Evolutionary conservation across 2,113 vertebrate species (phyloP).

Genomic region (Gymnocephalus cernua): DNA sequence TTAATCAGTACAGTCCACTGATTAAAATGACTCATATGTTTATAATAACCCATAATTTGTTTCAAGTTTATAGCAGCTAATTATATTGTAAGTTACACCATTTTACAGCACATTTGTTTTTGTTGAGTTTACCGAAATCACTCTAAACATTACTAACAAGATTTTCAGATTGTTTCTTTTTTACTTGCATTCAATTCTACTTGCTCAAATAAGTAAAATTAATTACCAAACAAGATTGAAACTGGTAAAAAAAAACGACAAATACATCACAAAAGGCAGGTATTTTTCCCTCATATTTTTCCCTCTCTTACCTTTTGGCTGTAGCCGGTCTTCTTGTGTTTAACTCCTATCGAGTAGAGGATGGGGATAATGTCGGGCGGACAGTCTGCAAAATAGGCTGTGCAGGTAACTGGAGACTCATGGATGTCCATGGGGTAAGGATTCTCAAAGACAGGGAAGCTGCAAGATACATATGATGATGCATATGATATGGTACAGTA

Average conservation of each 20-base stretch:
- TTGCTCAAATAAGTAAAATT: background rate
- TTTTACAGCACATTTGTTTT: background rate
- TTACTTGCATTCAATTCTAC: background rate
- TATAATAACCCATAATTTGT: conserved; percentile 2
- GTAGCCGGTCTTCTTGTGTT: conserved; percentile 98
- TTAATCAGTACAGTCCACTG: too few species aligned
- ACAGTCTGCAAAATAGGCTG: conserved; percentile 97
- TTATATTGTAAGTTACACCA: background rate
- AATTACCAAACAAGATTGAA: background rate
- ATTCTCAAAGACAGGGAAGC: conserved; percentile 99
- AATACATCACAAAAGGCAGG: background rate
- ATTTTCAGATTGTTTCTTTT: background rate
- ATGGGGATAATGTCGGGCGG: conserved; percentile 96
- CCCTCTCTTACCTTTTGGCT: conserved; percentile 92
- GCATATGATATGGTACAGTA: background rate
- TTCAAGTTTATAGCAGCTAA: background rate
- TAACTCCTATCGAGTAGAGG: conserved; percentile 96
- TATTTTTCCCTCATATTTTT: background rate
- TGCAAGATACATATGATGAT: conserved; percentile 63
- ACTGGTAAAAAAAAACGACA: background rate
- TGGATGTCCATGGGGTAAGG: conserved; percentile 99
- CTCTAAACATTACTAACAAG: background rate
- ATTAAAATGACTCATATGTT: conserved; percentile 4
- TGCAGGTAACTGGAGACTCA: conserved; percentile 98
- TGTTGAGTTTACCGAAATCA: background rate